Evolutionary conservation across 2,797 vertebrate genomes (phyloP).

Genomic region (Acestrorhynchus altus): DNA sequence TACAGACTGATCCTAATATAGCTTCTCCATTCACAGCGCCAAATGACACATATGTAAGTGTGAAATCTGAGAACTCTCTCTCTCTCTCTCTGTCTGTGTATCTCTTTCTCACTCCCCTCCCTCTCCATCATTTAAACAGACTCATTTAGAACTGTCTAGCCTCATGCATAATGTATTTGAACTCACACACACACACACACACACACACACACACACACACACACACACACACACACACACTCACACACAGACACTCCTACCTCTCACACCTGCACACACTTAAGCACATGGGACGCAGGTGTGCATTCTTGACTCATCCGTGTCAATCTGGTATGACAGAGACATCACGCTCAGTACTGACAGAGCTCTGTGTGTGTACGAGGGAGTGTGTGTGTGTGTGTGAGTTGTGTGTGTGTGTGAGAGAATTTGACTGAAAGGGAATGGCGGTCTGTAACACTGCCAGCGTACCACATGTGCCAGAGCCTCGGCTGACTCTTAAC

Average conservation of each 20-base stretch:
- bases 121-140: constrained; percentile 36
- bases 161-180: constrained; percentile 60
- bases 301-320: constrained; percentile 68
- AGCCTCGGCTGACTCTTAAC: constrained; percentile 60
- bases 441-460: constrained; percentile 35
- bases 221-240: constrained; percentile 26
- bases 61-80: constrained; percentile 40
- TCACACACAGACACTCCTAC: constrained; percentile 24
- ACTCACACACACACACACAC: constrained; percentile 26
- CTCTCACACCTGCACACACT: constrained; percentile 74
- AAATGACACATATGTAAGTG: constrained; percentile 24
- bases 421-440: constrained; percentile 36
- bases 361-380: constrained; percentile 35
- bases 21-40: not conserved
- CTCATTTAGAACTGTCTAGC: constrained; percentile 44
- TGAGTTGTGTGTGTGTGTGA: constrained; percentile 27
- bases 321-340: constrained; percentile 59
- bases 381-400: constrained; percentile 29
- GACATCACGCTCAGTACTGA: constrained; percentile 52
- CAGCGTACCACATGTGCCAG: constrained; percentile 57
- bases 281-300: constrained; percentile 72
- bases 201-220: constrained; percentile 25
- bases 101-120: constrained; percentile 23
- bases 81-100: constrained; percentile 37
- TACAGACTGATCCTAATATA: constrained; percentile 34